Conservation (phyloP, 2,888 invertebrate genomes). For the Punctoribates punctum region DNA sequence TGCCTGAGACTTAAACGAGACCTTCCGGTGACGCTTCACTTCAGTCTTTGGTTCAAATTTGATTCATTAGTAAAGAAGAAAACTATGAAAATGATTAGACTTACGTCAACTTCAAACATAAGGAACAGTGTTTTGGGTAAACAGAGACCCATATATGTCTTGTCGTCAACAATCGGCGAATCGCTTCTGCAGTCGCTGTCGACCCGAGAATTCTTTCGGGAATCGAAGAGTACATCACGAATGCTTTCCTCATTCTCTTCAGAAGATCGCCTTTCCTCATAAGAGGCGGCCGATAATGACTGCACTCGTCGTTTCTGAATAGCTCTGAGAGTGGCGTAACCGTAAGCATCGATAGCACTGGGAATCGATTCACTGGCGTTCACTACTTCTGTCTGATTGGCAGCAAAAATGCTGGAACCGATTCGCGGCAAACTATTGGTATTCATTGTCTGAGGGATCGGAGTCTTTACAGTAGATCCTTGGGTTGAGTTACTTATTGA, state of each 20-base stretch:
- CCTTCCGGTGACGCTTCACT: slow-evolving; percentile 15
- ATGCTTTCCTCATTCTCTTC: slow-evolving; percentile 19
- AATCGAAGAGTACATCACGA: neutral
- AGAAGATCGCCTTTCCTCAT: slow-evolving; percentile 11
- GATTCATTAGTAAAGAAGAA: neutral
- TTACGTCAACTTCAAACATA: slow-evolving; percentile 41
- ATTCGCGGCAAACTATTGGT: slow-evolving; percentile 3
- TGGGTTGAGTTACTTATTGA: slow-evolving; percentile 51
- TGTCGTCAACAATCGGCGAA: neutral
- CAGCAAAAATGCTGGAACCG: neutral
- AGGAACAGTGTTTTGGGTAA: slow-evolving; percentile 34
- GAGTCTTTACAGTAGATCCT: neutral
- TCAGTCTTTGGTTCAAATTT: slow-evolving; percentile 11
- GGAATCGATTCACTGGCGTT: slow-evolving; percentile 48
- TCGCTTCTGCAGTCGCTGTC: slow-evolving; percentile 39
- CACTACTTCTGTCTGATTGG: neutral
- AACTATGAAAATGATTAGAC: neutral
- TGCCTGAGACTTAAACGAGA: neutral
- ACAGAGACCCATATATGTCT: slow-evolving; percentile 41
- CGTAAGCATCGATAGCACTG: slow-evolving; percentile 53
- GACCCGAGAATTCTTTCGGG: neutral
- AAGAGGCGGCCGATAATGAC: slow-evolving; percentile 42
- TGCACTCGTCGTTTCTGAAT: slow-evolving; percentile 51
- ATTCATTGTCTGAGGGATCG: neutral
- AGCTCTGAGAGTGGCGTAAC: slow-evolving; percentile 53